Base-by-base conservation (phyloP, 2,888 invertebrate species). In the Anarsia innoxiella region DNA sequence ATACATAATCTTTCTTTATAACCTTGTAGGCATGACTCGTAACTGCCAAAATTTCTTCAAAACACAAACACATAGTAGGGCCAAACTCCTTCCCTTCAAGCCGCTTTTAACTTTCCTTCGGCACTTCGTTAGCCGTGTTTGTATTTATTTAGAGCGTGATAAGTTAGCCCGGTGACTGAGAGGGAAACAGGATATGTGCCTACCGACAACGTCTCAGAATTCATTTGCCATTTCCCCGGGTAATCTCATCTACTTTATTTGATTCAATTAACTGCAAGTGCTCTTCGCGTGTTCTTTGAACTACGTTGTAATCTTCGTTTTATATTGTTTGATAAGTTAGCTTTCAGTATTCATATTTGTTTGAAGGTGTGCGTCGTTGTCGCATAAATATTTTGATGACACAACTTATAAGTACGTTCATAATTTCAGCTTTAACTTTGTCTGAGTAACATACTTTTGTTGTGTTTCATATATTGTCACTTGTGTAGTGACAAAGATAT, bases 121-220 rank as follows among this genome's bases (percentile, higher is more conserved):
- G 68, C 82, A 79, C 76, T 75, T 80, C 77, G 76, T 83, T 83
- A 82, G 73, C 54, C 13, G 56, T 71, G 68, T 73, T 77, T 75
- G 75, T 79, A 69, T 82, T 78, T 80, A 78, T 80, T 80, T 75
- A 73, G 64, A 71, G 57, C 67, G 66, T 73, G 75, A 80, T 79
- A 79, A 79, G 73, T 82, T 75, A 66, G 56, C 59, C 64, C 60
- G 59, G 59, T 55, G 68, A 75, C 64, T 66, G 72, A 71, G 59
- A 52, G 57, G 62, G 63, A 65, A 68, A 72, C 72, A 64, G 77
- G 73, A 75, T 75, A 72, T 65, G 66, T 69, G 61, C 52, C 56
- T 56, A 51, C 44, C 13, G 16, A 31, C 48, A 50, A 55, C 61
- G 49, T 59, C 59, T 53, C 59, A 51, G 51, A 53, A 59, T 57